A percentile compares a stretch with the other conserved stretches of the same genome.
phyloP scores from a whole-genome alignment of 2,113 vertebrate genomes.

The Recurvirostra avosetta region DNA sequence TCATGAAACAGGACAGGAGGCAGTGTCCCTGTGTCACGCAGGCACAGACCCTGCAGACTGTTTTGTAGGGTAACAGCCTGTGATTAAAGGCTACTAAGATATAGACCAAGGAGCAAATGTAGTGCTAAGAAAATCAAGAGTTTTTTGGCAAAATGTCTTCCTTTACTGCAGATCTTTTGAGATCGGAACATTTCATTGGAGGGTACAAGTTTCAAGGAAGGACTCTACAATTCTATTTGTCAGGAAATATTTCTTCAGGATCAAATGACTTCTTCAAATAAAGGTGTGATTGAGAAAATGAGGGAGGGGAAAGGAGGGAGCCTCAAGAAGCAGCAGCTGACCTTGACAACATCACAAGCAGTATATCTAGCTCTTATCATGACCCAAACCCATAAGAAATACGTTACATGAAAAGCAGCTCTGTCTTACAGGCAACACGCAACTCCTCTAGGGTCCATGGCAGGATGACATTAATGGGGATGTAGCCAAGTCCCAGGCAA shows the following conservation, averaged over 20 bases:
- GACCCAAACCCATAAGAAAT: not conserved
- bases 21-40: not conserved
- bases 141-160: not conserved
- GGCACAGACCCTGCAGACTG: not conserved
- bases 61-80: not conserved
- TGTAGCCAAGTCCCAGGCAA: not conserved
- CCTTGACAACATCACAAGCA: not conserved
- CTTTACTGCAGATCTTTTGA: not conserved
- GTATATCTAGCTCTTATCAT: not conserved
- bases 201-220: not conserved
- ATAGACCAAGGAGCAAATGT: not conserved
- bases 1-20: not conserved
- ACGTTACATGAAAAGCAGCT: not conserved
- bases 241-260: not conserved
- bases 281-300: not conserved
- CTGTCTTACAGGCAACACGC: not conserved
- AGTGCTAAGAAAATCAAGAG: not conserved
- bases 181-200: not conserved
- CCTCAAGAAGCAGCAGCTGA: not conserved
- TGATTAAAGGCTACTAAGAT: not conserved
- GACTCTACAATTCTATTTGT: not conserved
- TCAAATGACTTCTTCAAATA: not conserved
- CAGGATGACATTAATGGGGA: not conserved
- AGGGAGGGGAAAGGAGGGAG: not conserved
- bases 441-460: not conserved